A percentile compares a stretch with the other conserved stretches of the same genome.
These are phyloP conservation scores for Zeuzera pyrina DNA, from an alignment of 2,888 invertebrate genomes.

Conservation along the genomic window DNA sequence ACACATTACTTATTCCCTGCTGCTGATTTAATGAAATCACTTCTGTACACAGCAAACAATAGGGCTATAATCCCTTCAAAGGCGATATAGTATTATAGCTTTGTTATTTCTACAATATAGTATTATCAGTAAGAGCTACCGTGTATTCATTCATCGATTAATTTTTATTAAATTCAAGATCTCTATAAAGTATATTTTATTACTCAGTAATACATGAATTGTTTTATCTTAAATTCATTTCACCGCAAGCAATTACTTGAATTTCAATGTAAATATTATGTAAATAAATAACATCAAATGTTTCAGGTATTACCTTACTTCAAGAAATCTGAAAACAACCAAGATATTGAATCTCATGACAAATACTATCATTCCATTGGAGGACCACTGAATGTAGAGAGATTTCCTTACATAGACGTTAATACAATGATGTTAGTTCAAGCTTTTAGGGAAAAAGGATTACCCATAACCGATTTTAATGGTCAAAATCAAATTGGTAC, in stretches of 20 bases:
- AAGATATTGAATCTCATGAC: constrained; percentile 66
- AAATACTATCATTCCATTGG: constrained; percentile 72
- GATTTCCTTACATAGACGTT: constrained; percentile 74
- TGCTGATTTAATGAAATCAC: too few species aligned
- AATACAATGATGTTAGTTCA: constrained; percentile 71
- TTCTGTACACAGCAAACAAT: too few species aligned
- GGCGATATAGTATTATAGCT: too few species aligned
- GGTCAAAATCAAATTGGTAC: constrained; percentile 73
- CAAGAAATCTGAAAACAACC: constrained; percentile 77
- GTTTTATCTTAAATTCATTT: too few species aligned
- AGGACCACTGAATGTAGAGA: constrained; percentile 77
- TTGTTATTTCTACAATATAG: too few species aligned
- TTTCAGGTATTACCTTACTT: constrained; percentile 77
- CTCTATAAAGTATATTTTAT: constrained; percentile 1
- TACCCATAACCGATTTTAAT: constrained; percentile 73
- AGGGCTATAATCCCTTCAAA: too few species aligned
- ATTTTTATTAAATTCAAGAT: too few species aligned
- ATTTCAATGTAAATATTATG: too few species aligned
- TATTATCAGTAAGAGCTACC: too few species aligned
- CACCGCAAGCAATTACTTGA: too few species aligned
- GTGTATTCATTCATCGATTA: too few species aligned
- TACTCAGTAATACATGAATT: background rate
- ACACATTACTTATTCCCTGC: too few species aligned
- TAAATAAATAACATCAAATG: background rate
- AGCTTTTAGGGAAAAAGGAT: constrained; percentile 76